phyloP scores from a whole-genome alignment of 1,140 invertebrate genomes.

The Drosophila teissieri region DNA sequence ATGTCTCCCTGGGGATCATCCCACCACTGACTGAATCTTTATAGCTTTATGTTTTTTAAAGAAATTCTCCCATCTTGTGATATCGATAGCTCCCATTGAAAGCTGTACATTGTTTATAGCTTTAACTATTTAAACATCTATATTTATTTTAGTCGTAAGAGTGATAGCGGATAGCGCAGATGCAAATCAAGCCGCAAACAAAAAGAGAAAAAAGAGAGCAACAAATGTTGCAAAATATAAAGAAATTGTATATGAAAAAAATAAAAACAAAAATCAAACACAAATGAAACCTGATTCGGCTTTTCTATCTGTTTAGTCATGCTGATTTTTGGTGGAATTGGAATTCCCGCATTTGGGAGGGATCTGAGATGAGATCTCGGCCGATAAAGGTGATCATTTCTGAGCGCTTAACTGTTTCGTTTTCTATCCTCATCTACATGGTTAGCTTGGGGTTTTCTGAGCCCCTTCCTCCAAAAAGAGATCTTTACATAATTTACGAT shows the following conservation, averaged over 20 bases:
- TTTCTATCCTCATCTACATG: constrained; percentile 19
- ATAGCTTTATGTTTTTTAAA: constrained; percentile 66
- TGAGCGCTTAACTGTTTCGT: constrained; percentile 38
- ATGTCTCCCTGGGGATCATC: neutral
- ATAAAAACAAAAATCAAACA: constrained; percentile 46
- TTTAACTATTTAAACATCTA: constrained; percentile 67
- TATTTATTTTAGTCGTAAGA: constrained; percentile 76
- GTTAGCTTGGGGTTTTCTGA: constrained; percentile 7
- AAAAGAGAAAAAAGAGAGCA: constrained; percentile 73
- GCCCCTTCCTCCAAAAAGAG: neutral
- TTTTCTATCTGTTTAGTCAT: constrained; percentile 70
- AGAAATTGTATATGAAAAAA: constrained; percentile 53
- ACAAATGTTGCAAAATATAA: constrained; percentile 50
- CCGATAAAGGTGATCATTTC: constrained; percentile 62
- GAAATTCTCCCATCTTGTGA: constrained; percentile 66
- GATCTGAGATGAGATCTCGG: constrained; percentile 38
- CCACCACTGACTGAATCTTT: constrained; percentile 63
- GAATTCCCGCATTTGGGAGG: constrained; percentile 63
- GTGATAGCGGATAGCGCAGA: constrained; percentile 5
- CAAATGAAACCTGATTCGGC: constrained; percentile 43
- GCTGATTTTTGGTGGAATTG: constrained; percentile 74
- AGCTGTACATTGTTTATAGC: constrained; percentile 53
- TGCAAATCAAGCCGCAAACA: constrained; percentile 23
- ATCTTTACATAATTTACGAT: constrained; percentile 56
- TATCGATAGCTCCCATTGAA: constrained; percentile 54